Conservation (phyloP, 2,888 invertebrate species). For the Callyntrura sp. region DNA sequence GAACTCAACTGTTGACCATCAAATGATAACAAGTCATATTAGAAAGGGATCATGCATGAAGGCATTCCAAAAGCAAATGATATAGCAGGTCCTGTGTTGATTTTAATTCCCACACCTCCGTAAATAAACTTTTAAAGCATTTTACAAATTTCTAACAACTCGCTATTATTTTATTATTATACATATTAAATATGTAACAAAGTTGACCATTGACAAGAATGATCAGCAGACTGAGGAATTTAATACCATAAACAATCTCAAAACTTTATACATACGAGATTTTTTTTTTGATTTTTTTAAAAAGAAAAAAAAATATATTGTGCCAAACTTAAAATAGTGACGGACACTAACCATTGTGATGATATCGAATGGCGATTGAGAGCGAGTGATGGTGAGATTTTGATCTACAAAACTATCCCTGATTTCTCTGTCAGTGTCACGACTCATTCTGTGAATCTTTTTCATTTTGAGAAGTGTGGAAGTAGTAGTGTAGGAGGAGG, state of each 20-base stretch:
- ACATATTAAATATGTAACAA: conserved; percentile 35
- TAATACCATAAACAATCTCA: conserved; percentile 45
- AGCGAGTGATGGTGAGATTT: conserved; percentile 72
- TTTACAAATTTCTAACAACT: conserved; percentile 63
- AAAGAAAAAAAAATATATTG: conserved; percentile 61
- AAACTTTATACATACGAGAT: conserved; percentile 65
- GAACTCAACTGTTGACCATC: conserved; percentile 43
- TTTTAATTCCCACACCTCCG: conserved; percentile 66
- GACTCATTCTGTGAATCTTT: conserved; percentile 45
- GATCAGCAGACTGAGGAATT: conserved; percentile 45
- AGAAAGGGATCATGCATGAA: neutral
- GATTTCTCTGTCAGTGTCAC: conserved; percentile 71
- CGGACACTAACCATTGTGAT: conserved; percentile 77
- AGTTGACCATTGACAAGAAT: conserved; percentile 26
- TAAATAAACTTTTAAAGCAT: conserved; percentile 52
- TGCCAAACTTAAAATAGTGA: conserved; percentile 75
- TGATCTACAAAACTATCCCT: conserved; percentile 76
- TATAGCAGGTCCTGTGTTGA: conserved; percentile 40
- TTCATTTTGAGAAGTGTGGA: conserved; percentile 41
- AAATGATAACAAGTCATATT: conserved; percentile 34
- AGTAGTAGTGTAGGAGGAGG: conserved; percentile 59
- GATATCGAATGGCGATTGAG: conserved; percentile 71
- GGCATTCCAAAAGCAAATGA: conserved; percentile 19
- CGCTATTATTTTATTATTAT: conserved; percentile 60
- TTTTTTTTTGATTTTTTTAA: conserved; percentile 40